Percentiles rank a stretch among this genome's conserved stretches.
Evolutionary conservation across 2,797 vertebrate genomes (phyloP).

Genomic region (Phataginus tetradactyla): DNA sequence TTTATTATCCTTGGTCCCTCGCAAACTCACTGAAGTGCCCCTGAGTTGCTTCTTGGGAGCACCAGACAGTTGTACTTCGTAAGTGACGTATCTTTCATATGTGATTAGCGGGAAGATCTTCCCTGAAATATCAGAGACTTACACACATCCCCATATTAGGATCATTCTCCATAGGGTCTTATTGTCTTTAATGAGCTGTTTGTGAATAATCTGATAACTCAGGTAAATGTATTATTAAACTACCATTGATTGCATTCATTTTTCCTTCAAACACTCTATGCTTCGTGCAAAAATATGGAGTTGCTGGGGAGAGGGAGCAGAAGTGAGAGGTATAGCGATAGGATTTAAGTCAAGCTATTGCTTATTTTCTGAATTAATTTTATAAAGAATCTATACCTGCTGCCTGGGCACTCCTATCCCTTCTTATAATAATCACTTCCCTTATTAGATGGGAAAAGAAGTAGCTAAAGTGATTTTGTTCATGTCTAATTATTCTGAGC

Average conservation of each 20-base stretch:
- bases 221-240: not conserved
- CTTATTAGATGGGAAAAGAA: slow-evolving; percentile 29
- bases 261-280: not conserved
- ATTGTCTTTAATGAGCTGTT: not conserved
- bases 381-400: not conserved
- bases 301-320: no score
- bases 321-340: not conserved
- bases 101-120: not conserved
- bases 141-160: not conserved
- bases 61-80: not conserved
- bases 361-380: slow-evolving; percentile 24
- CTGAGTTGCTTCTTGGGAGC: not conserved
- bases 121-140: not conserved
- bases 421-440: slow-evolving; percentile 28
- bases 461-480: slow-evolving; percentile 52
- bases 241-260: not conserved
- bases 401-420: not conserved
- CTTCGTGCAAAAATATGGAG: not conserved
- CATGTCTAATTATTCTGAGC: slow-evolving; percentile 38
- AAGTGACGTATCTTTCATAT: not conserved
- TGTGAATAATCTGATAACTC: slow-evolving; percentile 23
- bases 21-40: not conserved
- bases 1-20: slow-evolving; percentile 6
- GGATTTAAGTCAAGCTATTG: slow-evolving; percentile 29
- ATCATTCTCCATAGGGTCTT: not conserved